Evolutionary conservation across 2,113 vertebrate genomes (phyloP).

Genomic region (Campylorhamphus procurvoides): DNA sequence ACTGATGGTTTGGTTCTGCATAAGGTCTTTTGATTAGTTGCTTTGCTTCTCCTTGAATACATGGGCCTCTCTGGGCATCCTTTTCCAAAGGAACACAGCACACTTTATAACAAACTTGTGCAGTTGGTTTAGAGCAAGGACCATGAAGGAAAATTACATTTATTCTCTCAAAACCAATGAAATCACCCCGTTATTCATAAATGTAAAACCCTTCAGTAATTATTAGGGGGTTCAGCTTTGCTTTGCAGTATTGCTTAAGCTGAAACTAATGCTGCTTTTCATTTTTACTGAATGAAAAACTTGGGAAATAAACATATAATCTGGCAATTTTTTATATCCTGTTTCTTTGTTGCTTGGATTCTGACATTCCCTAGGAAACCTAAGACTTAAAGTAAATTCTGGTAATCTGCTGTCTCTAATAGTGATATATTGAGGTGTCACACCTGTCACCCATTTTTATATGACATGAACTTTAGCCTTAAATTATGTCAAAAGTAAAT

Average conservation of each 20-base stretch:
- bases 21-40: background rate
- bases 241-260: background rate
- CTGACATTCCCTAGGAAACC: background rate
- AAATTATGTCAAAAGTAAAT: background rate
- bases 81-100: background rate
- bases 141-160: background rate
- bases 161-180: background rate
- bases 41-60: background rate
- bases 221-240: background rate
- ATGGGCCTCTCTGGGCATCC: background rate
- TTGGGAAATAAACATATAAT: background rate
- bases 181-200: background rate
- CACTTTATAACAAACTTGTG: background rate
- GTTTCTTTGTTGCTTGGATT: background rate
- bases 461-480: background rate
- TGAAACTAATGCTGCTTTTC: background rate
- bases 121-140: background rate
- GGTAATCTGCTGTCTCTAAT: background rate
- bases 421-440: background rate
- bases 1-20: background rate
- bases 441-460: background rate
- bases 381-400: background rate
- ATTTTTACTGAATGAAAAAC: background rate
- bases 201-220: background rate
- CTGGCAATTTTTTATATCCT: background rate